Base-by-base conservation (phyloP, 2,113 vertebrate species). In the Mus spicilegus region DNA sequence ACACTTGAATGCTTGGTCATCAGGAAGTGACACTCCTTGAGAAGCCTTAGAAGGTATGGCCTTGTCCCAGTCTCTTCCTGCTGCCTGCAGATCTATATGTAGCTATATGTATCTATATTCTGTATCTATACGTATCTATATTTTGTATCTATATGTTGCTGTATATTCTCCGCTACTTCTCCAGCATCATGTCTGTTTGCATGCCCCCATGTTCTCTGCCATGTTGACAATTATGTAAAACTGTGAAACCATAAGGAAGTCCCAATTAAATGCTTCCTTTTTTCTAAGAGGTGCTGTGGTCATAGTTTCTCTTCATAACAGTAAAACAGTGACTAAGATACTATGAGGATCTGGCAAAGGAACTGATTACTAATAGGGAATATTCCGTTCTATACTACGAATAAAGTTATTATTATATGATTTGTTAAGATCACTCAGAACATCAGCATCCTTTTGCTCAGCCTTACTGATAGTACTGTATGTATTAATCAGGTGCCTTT, bases 321-420 rank as follows among this genome's bases (percentile, higher is more conserved):
- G 10, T 54, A 20, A 54, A 82, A 39, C 11, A 39, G 5, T n/a
- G 17, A 72, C 17, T 39, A 58, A 39, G 22, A 61, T 98, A 98
- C 96, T 97, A 91, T 96, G 91, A 93, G 97, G 98, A 98, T 97
- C 97, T 96, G 81, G 85, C 97, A 97, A 98, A 98, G 89, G 94
- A 97, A 98, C 98, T 90, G 97, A 98, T 97, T 94, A 96, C 98
- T 98, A 96, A 98, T 97, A 96, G 97, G 97, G 98, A 98, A 98
- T 96, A 98, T 97, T 97, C 97, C 87, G 65, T 95, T 95, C 82
- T 96, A 94, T 33, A 67, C 56, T 94, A 78, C 87, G 98, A 98
- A 97, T 97, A 96, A 98, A 98, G 51, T 95, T 86, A 97, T 97
- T 76, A 97, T 98, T 98, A 96, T 88, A 95, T 96, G 97, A 95